Evolutionary conservation across 1,140 invertebrate species (phyloP), one percentile per base, ranked within the genome.

Genomic region (Drosophila tsacasi): DNA sequence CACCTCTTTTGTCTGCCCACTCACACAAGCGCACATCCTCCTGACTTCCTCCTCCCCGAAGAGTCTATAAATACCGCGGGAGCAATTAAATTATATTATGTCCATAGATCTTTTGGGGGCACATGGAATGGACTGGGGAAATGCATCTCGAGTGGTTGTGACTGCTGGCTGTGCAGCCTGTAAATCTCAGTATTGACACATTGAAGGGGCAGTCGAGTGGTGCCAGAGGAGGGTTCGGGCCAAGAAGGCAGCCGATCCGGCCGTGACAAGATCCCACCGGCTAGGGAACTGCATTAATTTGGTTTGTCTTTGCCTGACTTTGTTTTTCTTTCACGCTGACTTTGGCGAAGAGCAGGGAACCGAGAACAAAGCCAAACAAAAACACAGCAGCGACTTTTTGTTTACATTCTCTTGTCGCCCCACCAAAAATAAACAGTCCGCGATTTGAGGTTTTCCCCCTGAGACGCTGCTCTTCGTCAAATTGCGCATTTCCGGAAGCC

Each of bases 51-150:
- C 67, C 54, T n/a, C 66, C 35, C 19, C 6, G 35, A 30, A 50
- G 67, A 44, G n/a, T 69, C 69, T 74, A 74, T 44, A 74, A 74
- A 74, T 74, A 74, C 46, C 30, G 44, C 46, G 47, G 32, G n/a
- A 52, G 82, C 82, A 85, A 85, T 85, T 66, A 85, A 85, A 85
- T 81, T 81, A 86, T 86, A 86, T 81, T 81, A 79, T 75, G 74
- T 63, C 65, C 66, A 81, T 85, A 85, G 74, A 71, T 78, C 39
- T 68, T 21, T 71, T 54, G 50, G 30, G 6, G 35, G 35, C 35
- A 37, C 35, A 37, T 37, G 35, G 35, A 37, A 35, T 54, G 25
- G 19, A 46, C 55, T 65, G 23, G 23, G 52, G 27, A 60, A 76
- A 83, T 84, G 81, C 66, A 83, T 85, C 78, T 75, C 82, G 74